Conservation (phyloP, 2,888 invertebrate genomes). For the Sminthurides aquaticus region DNA sequence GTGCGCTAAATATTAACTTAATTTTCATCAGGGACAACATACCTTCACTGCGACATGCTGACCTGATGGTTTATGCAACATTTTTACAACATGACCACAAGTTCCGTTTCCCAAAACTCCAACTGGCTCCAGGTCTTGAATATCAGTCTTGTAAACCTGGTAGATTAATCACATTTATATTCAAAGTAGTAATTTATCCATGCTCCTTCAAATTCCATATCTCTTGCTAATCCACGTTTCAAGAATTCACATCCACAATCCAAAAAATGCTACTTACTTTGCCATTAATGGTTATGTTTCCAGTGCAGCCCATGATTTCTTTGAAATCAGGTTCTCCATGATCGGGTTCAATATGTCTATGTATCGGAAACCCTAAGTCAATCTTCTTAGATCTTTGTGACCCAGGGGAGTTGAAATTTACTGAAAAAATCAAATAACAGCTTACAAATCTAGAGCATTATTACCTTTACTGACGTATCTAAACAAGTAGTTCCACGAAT, state of each 20-base stretch:
- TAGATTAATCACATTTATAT: conserved; percentile 29
- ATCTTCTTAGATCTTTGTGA: neutral
- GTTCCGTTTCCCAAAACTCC: conserved; percentile 90
- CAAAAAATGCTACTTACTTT: conserved; percentile 46
- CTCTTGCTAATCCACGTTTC: neutral
- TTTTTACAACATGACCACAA: conserved; percentile 95
- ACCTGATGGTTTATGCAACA: conserved; percentile 78
- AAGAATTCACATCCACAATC: neutral
- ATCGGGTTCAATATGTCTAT: conserved; percentile 47
- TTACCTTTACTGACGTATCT: too few species aligned
- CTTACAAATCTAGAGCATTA: too few species aligned
- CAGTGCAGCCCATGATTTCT: conserved; percentile 89
- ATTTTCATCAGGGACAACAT: conserved; percentile 39
- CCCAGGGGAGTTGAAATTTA: neutral
- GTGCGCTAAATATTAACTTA: neutral
- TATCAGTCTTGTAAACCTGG: conserved; percentile 67
- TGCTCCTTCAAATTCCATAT: neutral
- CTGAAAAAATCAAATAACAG: neutral
- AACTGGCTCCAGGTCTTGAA: conserved; percentile 73
- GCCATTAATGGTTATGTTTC: conserved; percentile 75
- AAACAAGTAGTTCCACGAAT: neutral
- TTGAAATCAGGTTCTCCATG: conserved; percentile 64
- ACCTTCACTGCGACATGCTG: conserved; percentile 91
- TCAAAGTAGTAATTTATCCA: neutral
- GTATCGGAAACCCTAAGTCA: conserved; percentile 26